Evolutionary conservation across 2,888 invertebrate genomes (phyloP), one percentile per base, ranked within the genome.

Genomic region (Nemapogon koenigi): DNA sequence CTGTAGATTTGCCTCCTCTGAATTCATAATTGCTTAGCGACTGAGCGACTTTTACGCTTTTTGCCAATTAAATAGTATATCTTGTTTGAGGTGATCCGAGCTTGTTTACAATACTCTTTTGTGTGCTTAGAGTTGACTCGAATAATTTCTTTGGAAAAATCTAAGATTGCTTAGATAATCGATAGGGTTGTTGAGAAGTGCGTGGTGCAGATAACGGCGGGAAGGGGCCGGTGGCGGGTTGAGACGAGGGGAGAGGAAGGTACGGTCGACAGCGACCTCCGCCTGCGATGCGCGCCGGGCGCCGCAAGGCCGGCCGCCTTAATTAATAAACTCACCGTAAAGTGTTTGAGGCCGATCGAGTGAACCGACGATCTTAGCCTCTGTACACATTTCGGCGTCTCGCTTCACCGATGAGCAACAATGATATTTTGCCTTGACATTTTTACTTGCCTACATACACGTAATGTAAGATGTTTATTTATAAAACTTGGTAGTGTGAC

Each of bases 251-350:
- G 41, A 47, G 41, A 44, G 43, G 45, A 46, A 44, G 33, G 29
- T 14, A n/a, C 31, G n/a, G 31, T 31, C 31, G 11, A 15, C 17
- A n/a, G 13, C 33, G 7, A 18, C 6, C 14, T 31, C 31, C 31
- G 10, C 31, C 31, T 14, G 16, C 31, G 33, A 18, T 19, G 19
- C 16, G 19, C 33, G 33, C 16, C 33, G 37, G 14, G 62, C 73
- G 72, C 62, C 65, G 71, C 76, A 76, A 75, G 78, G 76, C 75
- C 76, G 78, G 69, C 63, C 61, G 73, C 70, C 68, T 75, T 78
- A 78, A 78, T 78, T 78, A 78, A 78, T 78, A 76, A 78, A 76
- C 75, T 70, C 73, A 69, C 68, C 70, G 73, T 76, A 70, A 75
- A 76, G 71, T 73, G 76, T 78, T 73, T 73, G 75, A 76, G 71